These are phyloP conservation scores for Propithecus perrieri DNA, from an alignment of 2,797 vertebrate species.

Conservation along the genomic window DNA sequence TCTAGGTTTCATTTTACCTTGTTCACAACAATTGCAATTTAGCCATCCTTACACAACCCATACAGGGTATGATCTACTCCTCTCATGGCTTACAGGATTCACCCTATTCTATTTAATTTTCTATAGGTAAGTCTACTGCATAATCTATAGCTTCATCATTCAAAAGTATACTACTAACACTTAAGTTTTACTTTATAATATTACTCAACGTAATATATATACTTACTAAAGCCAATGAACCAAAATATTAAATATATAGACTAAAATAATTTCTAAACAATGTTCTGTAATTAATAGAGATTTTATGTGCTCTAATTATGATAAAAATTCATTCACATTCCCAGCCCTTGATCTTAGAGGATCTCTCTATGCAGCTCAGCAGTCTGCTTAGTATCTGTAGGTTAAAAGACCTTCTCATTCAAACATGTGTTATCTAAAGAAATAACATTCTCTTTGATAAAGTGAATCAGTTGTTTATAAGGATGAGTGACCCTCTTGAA, in stretches of 20 bases:
- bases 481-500: not conserved
- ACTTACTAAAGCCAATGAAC: not conserved
- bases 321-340: not conserved
- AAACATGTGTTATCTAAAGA: not conserved
- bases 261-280: not conserved
- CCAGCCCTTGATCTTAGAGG: not conserved
- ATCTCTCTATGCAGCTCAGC: not conserved
- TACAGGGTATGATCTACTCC: no score
- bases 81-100: not conserved
- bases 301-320: not conserved
- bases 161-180: not conserved
- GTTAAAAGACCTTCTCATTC: not conserved
- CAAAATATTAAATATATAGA: not conserved
- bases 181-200: not conserved
- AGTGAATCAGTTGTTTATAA: not conserved
- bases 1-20: not conserved
- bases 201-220: not conserved
- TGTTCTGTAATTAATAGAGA: not conserved
- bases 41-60: accelerated
- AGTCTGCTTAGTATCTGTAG: not conserved
- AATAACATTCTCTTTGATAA: not conserved
- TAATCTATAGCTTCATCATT: not conserved
- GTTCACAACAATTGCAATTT: not conserved
- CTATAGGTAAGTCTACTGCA: not conserved
- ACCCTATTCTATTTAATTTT: not conserved